Evolutionary conservation across 2,797 vertebrate species (phyloP).

Genomic region (Lepilemur ruficaudatus): DNA sequence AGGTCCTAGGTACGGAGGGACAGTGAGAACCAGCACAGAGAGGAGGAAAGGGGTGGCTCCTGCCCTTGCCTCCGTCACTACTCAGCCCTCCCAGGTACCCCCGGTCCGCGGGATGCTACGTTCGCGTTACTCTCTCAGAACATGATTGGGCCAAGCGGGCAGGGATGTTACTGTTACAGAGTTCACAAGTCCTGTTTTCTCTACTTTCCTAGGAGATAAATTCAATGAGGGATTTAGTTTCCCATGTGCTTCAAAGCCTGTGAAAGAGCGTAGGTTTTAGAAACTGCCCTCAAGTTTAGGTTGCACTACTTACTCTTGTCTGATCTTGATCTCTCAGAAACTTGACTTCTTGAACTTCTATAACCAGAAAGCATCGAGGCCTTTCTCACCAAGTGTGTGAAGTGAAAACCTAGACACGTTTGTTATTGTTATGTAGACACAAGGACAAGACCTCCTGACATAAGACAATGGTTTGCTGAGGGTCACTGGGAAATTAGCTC

Average conservation of each 20-base stretch:
- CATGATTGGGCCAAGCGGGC: not conserved
- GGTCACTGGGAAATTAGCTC: not conserved
- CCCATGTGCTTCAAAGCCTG: not conserved
- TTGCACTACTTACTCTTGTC: not conserved
- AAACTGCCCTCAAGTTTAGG: not conserved
- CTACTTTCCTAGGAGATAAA: not conserved
- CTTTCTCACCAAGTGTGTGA: not conserved
- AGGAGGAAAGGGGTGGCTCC: not conserved
- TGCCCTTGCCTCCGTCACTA: not conserved
- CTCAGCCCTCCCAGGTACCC: not conserved
- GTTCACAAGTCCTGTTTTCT: not conserved
- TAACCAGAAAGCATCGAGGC: not conserved
- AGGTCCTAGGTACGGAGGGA: not conserved
- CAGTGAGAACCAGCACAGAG: not conserved
- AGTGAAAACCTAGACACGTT: not conserved
- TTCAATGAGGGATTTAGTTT: not conserved
- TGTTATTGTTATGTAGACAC: not conserved
- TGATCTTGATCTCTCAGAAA: not conserved
- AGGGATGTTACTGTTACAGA: not conserved
- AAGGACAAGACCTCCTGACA: not conserved
- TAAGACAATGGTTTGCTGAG: not conserved
- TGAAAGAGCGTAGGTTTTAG: not conserved
- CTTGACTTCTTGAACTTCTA: not conserved
- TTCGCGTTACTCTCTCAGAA: not conserved
- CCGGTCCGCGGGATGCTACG: accelerated